Base-by-base conservation (phyloP, 2,113 vertebrate genomes). In the Melanotaenia duboulayi region DNA sequence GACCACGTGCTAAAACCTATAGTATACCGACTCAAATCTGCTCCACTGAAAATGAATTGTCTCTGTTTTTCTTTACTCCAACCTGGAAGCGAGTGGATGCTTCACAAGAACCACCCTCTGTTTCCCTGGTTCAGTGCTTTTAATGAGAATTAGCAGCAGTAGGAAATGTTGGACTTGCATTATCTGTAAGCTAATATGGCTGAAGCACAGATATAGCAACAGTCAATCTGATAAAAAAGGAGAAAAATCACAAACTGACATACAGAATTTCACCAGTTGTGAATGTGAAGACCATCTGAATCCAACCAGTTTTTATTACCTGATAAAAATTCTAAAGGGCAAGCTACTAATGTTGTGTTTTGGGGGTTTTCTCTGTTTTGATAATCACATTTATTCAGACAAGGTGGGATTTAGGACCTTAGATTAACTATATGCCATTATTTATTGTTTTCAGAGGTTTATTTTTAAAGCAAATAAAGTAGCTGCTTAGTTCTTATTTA, bases 121-220 rank as follows among this genome's bases (percentile, higher is more conserved):
- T 0, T 25, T 70, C 44, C 28, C 28, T 59, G 66, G 25, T 70
- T 50, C 55, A 70, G 28, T 59, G 60, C 12, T 22, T 63, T 54
- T 48, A 55, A 55, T 72, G 20, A 52, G 59, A 72, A 46, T 32
- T 62, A 54, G 39, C 51, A 59, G 66, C 49, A 37, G 51, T 19
- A 48, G 70, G 51, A 64, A 48, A 64, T 22, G 40, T 64, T 59
- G 55, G n/a, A 58, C 35, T 64, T 73, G 19, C 25, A 63, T 72
- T 63, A 37, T 40, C 60, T 24, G 44, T 44, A 54, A 54, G n/a
- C 46, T 58, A 69, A 69, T 49, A 49, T 23, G 48, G 22, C 25
- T 49, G 25, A 17, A 28, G 22, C 25, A 49, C 42, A 58, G 25
- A 20, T 49, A 42, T 58, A 24, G 0, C 42, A 70, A 60, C 22